phyloP scores from a whole-genome alignment of 2,113 vertebrate species.

The Caretta caretta region DNA sequence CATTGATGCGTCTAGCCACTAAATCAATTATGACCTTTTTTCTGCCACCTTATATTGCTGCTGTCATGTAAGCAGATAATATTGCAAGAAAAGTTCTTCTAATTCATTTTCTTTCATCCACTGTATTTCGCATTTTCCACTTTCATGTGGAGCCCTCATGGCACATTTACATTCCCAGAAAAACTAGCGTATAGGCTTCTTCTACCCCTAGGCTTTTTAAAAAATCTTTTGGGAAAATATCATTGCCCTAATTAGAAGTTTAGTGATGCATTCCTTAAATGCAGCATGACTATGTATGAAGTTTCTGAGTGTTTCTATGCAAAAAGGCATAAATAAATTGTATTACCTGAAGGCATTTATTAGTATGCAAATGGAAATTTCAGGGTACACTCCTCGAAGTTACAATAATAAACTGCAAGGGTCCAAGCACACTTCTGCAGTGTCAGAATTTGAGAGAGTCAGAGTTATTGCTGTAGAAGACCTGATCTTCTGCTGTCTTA shows the following conservation, averaged over 20 bases:
- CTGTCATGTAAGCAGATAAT: neutral
- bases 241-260: slow-evolving; percentile 45
- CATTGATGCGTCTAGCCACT: neutral
- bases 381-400: slow-evolving; percentile 6
- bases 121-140: neutral
- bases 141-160: neutral
- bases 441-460: slow-evolving; percentile 47
- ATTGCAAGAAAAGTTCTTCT: neutral
- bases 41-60: neutral
- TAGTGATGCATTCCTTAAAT: slow-evolving; percentile 39
- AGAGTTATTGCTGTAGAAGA: neutral
- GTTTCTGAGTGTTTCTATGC: slow-evolving; percentile 52
- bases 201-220: neutral
- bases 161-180: slow-evolving; percentile 14
- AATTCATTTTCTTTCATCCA: neutral
- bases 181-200: neutral
- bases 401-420: slow-evolving; percentile 42
- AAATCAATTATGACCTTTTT: neutral
- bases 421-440: slow-evolving; percentile 7
- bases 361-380: slow-evolving; percentile 51
- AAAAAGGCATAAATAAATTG: slow-evolving; percentile 60
- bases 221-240: slow-evolving; percentile 21
- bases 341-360: slow-evolving; percentile 59
- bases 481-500: neutral
- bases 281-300: slow-evolving; percentile 41